Evolutionary conservation across 30 jellyfish, hydroid and myxozoan genomes (phyloP), one percentile per base, ranked within the genome.

Genomic region (Catostylus mosaicus): DNA sequence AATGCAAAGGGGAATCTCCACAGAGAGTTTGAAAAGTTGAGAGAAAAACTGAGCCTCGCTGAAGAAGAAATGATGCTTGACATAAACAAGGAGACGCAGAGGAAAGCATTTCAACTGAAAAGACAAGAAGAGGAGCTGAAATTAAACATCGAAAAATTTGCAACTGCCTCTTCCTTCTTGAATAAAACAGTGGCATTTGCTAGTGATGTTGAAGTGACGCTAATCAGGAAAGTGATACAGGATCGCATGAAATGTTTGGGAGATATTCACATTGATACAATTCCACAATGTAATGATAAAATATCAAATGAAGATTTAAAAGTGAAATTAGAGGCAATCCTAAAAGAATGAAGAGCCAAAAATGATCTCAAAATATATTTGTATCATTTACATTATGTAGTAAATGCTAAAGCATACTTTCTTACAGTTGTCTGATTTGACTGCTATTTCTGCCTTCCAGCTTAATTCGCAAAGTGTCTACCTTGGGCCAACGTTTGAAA

Each of bases 161-260:
- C 36, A 10, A 67, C 90, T 35, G 84, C 90, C 4, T 35, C 64
- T 29, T 31, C 57, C 20, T 66, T 80, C 32, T 33, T 72, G 26
- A 54, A 24, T 46, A 80, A 37, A 10, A 40, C 72, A 23, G 56
- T 80, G 37, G 20, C 73, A 27, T 32, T 20, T 23, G 77, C 90
- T 30, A 67, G 19, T 33, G 90, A 80, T 52, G 75, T 56, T 46
- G 90, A 80, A 61, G 40, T 80, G 34, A 69, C 73, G 63, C 7
- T 80, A 32, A 33, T 68, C 20, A 65, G 51, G 57, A 80, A 80
- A 24, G 35, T 11, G 1, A 36, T 80, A 38, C 31, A 32, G 22
- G 61, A 34, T 10, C 60, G 90, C 47, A 68, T 80, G 52, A 35
- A 26, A 1, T n/a, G 11, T 7, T 37, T 80, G 38, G 68, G 37